phyloP scores from a whole-genome alignment of 2,888 invertebrate species.

The Calliphora vomitoria region DNA sequence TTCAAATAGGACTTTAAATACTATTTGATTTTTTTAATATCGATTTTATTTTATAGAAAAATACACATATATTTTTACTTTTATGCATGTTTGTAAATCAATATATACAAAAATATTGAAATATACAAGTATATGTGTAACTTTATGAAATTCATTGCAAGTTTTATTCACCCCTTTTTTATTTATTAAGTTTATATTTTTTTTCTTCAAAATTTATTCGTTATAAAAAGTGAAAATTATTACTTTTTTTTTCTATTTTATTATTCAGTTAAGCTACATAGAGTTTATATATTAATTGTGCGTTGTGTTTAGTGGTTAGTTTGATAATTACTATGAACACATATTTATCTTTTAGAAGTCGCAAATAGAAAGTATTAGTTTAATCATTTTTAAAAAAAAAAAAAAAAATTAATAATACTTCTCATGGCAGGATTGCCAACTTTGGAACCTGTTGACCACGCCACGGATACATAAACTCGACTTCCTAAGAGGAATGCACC shows the following conservation, averaged over 20 bases:
- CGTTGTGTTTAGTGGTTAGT: neutral
- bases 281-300: neutral
- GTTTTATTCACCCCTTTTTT: constrained; percentile 55
- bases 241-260: constrained; percentile 4
- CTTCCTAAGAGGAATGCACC: too few relatives aligned
- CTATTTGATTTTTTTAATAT: neutral
- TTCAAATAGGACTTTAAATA: neutral
- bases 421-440: too few relatives aligned
- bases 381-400: too few relatives aligned
- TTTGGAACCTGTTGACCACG: too few relatives aligned
- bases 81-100: neutral
- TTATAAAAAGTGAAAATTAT: constrained; percentile 57
- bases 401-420: too few relatives aligned
- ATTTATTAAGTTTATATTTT: neutral
- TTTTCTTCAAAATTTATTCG: neutral
- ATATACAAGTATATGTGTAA: too few relatives aligned
- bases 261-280: constrained; percentile 10
- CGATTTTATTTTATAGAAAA: neutral
- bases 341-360: too few relatives aligned
- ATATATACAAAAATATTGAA: neutral
- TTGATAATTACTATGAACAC: neutral
- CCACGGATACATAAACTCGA: too few relatives aligned
- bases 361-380: too few relatives aligned
- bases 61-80: neutral
- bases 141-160: neutral